These are phyloP conservation scores for Bombycilla garrulus DNA, from an alignment of 2,113 vertebrate genomes.

Conservation along the genomic window DNA sequence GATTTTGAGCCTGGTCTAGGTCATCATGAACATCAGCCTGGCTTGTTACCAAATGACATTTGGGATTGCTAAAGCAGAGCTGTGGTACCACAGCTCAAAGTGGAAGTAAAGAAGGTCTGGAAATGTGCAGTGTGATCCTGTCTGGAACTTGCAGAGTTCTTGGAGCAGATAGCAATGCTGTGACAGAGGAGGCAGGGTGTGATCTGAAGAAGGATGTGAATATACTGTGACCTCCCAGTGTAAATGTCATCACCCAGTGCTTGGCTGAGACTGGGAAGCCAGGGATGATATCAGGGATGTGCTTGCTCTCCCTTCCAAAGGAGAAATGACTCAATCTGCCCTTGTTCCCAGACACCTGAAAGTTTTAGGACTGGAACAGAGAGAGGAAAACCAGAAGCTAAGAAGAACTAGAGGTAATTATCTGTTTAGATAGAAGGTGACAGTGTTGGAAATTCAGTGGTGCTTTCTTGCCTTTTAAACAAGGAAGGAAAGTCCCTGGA, in stretches of 20 bases:
- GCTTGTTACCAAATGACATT: accelerated
- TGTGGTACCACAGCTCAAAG: neutral
- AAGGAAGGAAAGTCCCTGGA: neutral
- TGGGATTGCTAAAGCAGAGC: neutral
- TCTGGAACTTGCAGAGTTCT: neutral
- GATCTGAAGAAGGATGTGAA: neutral
- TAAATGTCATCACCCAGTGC: neutral
- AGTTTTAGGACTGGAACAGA: neutral
- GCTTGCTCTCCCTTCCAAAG: neutral
- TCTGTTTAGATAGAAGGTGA: neutral
- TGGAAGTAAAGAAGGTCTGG: neutral
- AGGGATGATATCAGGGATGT: neutral
- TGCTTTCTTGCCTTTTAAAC: neutral
- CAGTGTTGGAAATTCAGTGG: neutral
- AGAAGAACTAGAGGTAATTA: neutral
- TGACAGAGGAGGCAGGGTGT: neutral
- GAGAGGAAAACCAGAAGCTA: neutral
- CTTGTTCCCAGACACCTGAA: neutral
- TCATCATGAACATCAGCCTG: neutral
- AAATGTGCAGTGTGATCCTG: neutral
- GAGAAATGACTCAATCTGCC: neutral
- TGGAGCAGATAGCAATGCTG: neutral
- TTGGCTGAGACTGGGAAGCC: neutral
- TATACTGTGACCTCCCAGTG: neutral
- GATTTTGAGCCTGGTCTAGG: neutral